Percentiles rank a stretch among this genome's conserved stretches.
Conservation (phyloP, 1,140 invertebrate genomes). For the Zaprionus africanus region DNA sequence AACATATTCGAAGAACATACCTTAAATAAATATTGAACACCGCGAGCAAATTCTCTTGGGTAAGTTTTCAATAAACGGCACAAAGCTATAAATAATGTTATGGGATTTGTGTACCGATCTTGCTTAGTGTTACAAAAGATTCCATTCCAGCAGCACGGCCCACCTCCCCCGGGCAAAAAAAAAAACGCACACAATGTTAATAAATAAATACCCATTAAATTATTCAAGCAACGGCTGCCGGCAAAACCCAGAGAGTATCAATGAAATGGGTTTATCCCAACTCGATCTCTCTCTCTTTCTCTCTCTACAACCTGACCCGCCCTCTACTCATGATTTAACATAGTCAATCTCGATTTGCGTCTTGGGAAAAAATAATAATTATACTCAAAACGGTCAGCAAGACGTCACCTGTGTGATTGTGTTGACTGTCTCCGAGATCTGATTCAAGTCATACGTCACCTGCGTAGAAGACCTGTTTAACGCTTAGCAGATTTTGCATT, state of each 20-base stretch:
- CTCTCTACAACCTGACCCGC: neutral
- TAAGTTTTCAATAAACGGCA: conserved; percentile 53
- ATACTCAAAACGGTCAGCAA: conserved; percentile 17
- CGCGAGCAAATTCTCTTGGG: conserved; percentile 63
- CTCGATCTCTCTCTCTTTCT: conserved; percentile 1
- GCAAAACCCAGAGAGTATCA: conserved; percentile 44
- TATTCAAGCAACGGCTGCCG: conserved; percentile 25
- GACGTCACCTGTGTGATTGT: conserved; percentile 15
- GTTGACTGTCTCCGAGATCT: neutral
- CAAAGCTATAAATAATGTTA: conserved; percentile 64
- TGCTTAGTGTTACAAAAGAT: conserved; percentile 57
- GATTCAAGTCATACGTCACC: conserved; percentile 12
- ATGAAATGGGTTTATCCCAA: conserved; percentile 67
- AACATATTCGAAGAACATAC: conserved; percentile 41
- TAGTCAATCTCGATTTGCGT: conserved; percentile 40
- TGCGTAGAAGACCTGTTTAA: conserved; percentile 23
- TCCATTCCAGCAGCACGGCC: neutral
- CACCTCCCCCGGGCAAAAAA: neutral
- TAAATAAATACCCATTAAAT: conserved; percentile 57
- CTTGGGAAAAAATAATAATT: conserved; percentile 70
- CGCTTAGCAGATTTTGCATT: conserved; percentile 4
- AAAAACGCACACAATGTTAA: conserved; percentile 37
- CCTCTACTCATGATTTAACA: neutral
- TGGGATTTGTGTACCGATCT: conserved; percentile 26
- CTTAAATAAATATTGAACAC: conserved; percentile 61